Conservation (phyloP, 2,888 invertebrate species). For the Sinhomidia bicolor region DNA sequence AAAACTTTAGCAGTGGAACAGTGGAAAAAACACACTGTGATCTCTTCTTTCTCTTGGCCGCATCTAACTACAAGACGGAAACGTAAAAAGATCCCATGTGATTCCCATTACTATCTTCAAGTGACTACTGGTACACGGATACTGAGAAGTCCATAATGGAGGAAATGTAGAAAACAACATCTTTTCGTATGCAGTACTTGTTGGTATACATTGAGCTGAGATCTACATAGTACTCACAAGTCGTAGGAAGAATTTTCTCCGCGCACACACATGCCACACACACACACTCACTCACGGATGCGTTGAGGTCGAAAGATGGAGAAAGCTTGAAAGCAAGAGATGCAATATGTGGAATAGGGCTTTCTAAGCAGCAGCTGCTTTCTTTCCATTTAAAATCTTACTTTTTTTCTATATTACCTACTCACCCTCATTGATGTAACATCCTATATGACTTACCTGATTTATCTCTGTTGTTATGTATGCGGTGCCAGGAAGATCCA, state of each 20-base stretch:
- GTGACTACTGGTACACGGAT: neutral
- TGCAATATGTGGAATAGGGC: neutral
- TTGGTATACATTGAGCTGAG: no score
- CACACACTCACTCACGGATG: neutral
- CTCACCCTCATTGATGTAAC: neutral
- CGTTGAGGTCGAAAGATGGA: constrained; percentile 53
- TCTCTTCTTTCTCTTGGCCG: neutral
- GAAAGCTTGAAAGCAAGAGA: constrained; percentile 17
- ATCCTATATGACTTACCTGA: neutral
- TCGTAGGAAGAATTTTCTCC: no score
- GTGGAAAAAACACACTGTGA: neutral
- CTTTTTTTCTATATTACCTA: neutral
- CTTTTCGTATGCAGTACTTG: neutral
- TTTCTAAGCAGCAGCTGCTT: constrained; percentile 32
- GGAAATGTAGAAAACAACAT: neutral
- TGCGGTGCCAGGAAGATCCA: no score
- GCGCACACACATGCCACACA: no score
- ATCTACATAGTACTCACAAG: no score
- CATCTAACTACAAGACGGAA: constrained; percentile 31
- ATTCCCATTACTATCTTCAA: constrained; percentile 49
- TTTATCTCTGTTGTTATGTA: no score
- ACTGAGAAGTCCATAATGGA: neutral
- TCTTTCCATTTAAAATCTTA: neutral
- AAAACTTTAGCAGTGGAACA: neutral
- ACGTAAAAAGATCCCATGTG: constrained; percentile 63